These are phyloP conservation scores for Leptopilina drosophilae DNA, from an alignment of 2,888 invertebrate species.

Conservation along the genomic window DNA sequence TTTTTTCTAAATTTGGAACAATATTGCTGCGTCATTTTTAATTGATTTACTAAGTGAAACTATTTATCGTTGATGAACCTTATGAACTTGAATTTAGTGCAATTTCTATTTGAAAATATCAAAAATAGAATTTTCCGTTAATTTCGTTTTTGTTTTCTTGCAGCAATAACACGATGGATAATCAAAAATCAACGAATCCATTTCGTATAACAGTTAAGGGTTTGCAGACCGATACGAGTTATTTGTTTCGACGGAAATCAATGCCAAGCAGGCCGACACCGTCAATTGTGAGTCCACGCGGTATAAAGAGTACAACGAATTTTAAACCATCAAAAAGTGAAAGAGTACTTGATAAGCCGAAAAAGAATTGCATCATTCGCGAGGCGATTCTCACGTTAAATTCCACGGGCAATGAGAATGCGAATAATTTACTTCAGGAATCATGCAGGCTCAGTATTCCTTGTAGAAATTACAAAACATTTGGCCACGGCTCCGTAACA, in stretches of 20 bases:
- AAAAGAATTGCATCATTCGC: constrained; percentile 69
- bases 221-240: constrained; percentile 61
- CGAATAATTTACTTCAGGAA: constrained; percentile 65
- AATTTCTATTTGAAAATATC: too few species aligned
- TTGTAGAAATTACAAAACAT: constrained; percentile 62
- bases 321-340: constrained; percentile 71
- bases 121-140: too few species aligned
- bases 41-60: too few species aligned
- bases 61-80: too few species aligned
- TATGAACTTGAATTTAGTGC: too few species aligned
- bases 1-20: too few species aligned
- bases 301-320: constrained; percentile 71
- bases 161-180: constrained; percentile 61
- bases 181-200: constrained; percentile 63
- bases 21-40: too few species aligned
- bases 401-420: constrained; percentile 64
- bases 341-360: constrained; percentile 64
- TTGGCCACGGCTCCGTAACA: constrained; percentile 70
- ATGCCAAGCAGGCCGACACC: constrained; percentile 64
- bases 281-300: constrained; percentile 61
- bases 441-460: constrained; percentile 69
- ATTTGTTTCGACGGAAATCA: constrained; percentile 63
- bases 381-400: constrained; percentile 73
- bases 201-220: constrained; percentile 63
- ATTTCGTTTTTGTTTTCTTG: constrained; percentile 46